These are phyloP conservation scores for Apodemus sylvaticus DNA, from an alignment of 2,113 vertebrate genomes.

Conservation along the genomic window DNA sequence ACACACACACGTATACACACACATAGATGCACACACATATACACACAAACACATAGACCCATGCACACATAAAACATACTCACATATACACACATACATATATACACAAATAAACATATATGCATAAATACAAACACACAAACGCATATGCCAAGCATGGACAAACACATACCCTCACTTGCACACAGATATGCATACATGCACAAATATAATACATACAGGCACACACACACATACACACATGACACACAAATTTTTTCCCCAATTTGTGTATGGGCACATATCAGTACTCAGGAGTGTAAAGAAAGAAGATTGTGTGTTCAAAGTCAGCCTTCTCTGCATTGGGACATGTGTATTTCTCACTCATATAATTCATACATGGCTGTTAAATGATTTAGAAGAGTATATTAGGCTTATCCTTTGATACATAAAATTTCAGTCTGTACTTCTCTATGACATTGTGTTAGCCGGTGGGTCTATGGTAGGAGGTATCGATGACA, in stretches of 20 bases:
- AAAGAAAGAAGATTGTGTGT: neutral
- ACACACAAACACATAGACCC: neutral
- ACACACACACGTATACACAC: neutral
- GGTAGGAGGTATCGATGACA: too few species aligned
- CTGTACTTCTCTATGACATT: fast-evolving
- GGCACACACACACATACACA: neutral
- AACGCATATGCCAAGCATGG: neutral
- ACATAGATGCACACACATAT: fast-evolving
- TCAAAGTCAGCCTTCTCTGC: neutral
- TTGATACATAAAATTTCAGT: neutral
- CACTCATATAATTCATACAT: too few species aligned
- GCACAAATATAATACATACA: neutral
- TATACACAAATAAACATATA: fast-evolving
- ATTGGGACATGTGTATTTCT: neutral
- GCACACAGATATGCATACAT: neutral
- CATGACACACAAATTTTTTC: neutral
- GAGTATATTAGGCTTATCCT: neutral
- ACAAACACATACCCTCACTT: neutral
- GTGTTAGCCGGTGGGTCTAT: fast-evolving
- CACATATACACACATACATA: neutral
- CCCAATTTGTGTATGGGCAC: neutral
- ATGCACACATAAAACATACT: neutral
- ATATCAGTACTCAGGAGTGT: neutral
- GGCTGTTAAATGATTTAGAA: neutral
- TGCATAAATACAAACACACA: too few species aligned